Conservation (phyloP, 2,797 vertebrate genomes). For the Linurgus olivaceus region DNA sequence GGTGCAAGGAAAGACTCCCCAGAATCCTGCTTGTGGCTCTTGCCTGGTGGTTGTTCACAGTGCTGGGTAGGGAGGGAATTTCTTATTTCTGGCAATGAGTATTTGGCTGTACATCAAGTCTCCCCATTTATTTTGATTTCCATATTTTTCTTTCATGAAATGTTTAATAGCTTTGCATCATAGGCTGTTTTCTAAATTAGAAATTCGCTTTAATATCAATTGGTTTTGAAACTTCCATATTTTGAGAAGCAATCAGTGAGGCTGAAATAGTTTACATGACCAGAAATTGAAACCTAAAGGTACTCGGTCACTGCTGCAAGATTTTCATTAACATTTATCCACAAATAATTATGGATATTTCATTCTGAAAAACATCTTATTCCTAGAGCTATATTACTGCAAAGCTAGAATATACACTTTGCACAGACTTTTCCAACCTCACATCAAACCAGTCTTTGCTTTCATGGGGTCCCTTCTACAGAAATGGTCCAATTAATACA, state of each 20-base stretch:
- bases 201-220: conserved; percentile 19
- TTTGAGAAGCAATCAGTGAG: neutral
- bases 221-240: conserved; percentile 2
- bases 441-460: neutral
- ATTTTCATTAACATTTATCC: neutral
- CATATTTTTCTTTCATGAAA: neutral
- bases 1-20: neutral
- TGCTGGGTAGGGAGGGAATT: neutral
- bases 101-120: neutral
- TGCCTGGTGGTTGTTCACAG: neutral
- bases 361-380: neutral
- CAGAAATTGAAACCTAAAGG: conserved; percentile 9
- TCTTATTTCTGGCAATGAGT: neutral
- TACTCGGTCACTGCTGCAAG: neutral
- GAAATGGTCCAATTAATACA: neutral
- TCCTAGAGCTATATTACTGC: neutral
- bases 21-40: neutral
- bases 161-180: conserved; percentile 18
- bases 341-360: neutral
- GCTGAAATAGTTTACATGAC: neutral
- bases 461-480: neutral
- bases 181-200: neutral
- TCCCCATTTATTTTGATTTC: neutral
- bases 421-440: neutral
- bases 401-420: neutral